Conservation (phyloP, 2,113 vertebrate genomes). For the Delphinus delphis region DNA sequence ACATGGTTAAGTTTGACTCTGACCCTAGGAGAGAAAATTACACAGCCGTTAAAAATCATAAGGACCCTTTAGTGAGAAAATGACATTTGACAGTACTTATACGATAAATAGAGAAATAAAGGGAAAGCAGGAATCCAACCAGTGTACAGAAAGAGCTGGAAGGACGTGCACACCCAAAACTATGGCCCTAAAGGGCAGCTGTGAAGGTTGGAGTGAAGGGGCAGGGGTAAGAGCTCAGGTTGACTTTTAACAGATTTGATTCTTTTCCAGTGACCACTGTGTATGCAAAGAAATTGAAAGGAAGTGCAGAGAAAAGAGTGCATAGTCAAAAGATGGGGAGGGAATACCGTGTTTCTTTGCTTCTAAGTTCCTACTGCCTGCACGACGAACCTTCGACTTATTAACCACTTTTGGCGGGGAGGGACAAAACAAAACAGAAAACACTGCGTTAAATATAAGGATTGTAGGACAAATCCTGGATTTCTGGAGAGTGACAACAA, state of each 20-base stretch:
- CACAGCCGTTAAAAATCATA: background rate
- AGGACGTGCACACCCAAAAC: constrained; percentile 35
- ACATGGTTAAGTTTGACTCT: background rate
- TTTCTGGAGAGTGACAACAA: background rate
- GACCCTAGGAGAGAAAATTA: constrained; percentile 11
- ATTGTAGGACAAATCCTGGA: background rate
- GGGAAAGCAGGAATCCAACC: background rate
- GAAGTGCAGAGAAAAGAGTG: background rate
- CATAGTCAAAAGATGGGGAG: background rate
- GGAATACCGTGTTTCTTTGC: constrained; percentile 74
- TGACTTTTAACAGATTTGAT: background rate
- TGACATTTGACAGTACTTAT: background rate
- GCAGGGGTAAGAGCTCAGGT: background rate
- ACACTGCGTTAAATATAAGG: background rate
- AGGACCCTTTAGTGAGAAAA: background rate
- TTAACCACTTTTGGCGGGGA: constrained; percentile 65
- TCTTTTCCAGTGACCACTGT: background rate
- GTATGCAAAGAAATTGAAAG: background rate
- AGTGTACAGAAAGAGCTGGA: background rate
- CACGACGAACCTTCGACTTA: constrained; percentile 76
- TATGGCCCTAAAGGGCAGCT: background rate
- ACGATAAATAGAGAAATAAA: background rate
- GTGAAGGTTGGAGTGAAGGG: constrained; percentile 1
- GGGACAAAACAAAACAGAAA: constrained; percentile 71
- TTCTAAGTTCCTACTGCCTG: constrained; percentile 73